Conservation (phyloP, 2,888 invertebrate genomes). For the Nowickia ferox region DNA sequence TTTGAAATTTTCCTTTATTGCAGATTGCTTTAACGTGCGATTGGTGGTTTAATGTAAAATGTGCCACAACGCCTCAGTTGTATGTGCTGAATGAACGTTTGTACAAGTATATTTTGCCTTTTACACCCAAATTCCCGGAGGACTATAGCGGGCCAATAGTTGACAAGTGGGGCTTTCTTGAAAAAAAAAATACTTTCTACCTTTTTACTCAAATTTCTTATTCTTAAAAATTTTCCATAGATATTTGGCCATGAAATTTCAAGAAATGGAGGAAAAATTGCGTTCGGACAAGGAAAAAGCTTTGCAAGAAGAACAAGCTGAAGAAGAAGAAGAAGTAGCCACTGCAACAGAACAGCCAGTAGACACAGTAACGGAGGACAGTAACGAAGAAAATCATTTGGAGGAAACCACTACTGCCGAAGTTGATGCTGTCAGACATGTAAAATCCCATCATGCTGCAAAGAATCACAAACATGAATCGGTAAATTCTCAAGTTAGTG, state of each 20-base stretch:
- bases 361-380: constrained; percentile 41
- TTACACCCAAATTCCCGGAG: constrained; percentile 94
- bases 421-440: constrained; percentile 41
- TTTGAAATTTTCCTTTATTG: constrained; percentile 38
- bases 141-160: constrained; percentile 94
- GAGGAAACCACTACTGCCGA: constrained; percentile 64
- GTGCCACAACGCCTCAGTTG: constrained; percentile 91
- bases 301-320: constrained; percentile 77
- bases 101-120: constrained; percentile 93
- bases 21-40: constrained; percentile 92
- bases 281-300: constrained; percentile 87
- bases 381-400: constrained; percentile 62
- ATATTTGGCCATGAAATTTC: constrained; percentile 92
- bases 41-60: constrained; percentile 97
- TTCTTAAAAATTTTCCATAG: constrained; percentile 81
- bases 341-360: constrained; percentile 41
- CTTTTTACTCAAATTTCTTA: neutral
- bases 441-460: constrained; percentile 66
- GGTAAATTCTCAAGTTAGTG: constrained; percentile 79
- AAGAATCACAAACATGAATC: constrained; percentile 72
- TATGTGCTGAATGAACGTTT: constrained; percentile 94
- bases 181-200: neutral
- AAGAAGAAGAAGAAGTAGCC: constrained; percentile 76
- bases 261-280: constrained; percentile 93
- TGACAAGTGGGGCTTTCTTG: constrained; percentile 87